A percentile compares a stretch with the other conserved stretches of the same genome.
These are phyloP conservation scores for Montipora foliosa DNA, from an alignment of 64 coral and sea anemone genomes.

Conservation along the genomic window DNA sequence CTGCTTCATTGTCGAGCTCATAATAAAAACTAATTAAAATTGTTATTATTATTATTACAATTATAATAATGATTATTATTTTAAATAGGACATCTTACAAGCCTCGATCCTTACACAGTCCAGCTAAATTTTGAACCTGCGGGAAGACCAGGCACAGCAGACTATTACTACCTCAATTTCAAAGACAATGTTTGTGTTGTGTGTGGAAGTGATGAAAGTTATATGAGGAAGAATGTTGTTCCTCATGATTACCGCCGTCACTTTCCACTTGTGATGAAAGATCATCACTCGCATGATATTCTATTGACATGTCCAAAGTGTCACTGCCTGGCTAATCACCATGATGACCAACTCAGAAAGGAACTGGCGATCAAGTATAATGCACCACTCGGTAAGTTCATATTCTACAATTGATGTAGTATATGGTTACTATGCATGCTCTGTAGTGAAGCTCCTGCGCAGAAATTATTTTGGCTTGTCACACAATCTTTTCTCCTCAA, in stretches of 20 bases:
- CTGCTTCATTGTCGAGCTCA: no score
- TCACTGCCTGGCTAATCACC: constrained; percentile 54
- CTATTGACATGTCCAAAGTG: constrained; percentile 86
- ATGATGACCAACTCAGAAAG: constrained; percentile 67
- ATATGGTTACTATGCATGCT: no score
- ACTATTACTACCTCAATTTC: constrained; percentile 91
- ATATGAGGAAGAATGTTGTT: no score
- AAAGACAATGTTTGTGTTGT: constrained; percentile 93
- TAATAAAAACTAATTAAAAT: no score
- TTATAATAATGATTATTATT: no score
- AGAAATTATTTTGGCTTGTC: no score
- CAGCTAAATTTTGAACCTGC: constrained; percentile 94
- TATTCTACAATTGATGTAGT: background rate
- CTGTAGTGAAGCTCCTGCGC: no score
- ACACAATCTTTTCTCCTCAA: no score
- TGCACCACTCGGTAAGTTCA: constrained; percentile 79
- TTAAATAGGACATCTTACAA: constrained; percentile 58
- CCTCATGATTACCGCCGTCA: no score
- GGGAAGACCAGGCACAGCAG: constrained; percentile 77
- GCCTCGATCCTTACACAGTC: constrained; percentile 90
- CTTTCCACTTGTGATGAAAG: no score
- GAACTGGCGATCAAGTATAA: constrained; percentile 66
- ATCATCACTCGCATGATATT: constrained; percentile 73
- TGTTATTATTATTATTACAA: no score
- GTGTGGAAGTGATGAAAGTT: constrained; percentile 46